phyloP scores from a whole-genome alignment of 2,797 vertebrate species.

The Hirundo rustica region DNA sequence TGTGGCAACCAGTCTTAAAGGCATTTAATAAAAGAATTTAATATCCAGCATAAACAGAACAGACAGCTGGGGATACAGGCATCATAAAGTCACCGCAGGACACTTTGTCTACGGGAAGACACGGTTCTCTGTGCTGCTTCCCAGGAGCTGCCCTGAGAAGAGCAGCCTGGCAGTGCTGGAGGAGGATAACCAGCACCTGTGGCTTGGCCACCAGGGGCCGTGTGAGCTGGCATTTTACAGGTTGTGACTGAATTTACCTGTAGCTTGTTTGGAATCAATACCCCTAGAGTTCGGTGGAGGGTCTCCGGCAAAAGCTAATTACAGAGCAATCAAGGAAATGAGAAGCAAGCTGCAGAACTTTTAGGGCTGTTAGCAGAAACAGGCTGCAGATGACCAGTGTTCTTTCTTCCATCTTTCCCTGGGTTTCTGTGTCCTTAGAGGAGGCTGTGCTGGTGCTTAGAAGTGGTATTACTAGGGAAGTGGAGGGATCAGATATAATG shows the following conservation, averaged over 20 bases:
- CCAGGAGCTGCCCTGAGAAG: not conserved
- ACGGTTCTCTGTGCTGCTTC: fast-evolving
- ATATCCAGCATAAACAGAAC: not conserved
- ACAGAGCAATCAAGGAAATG: not conserved
- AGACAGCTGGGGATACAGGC: not conserved
- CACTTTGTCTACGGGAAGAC: fast-evolving
- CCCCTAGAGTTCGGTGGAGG: not conserved
- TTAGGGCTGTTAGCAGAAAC: not conserved
- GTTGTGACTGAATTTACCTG: not conserved
- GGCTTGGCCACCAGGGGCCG: not conserved
- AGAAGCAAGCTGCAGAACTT: not conserved
- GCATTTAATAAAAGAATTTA: not conserved
- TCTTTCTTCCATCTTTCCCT: not conserved
- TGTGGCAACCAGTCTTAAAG: not conserved
- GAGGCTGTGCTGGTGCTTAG: not conserved
- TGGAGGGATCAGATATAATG: not conserved
- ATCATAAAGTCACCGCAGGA: not conserved
- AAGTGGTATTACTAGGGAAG: not conserved
- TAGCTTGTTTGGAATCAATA: fast-evolving
- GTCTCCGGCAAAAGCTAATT: not conserved
- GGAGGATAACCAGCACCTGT: fast-evolving
- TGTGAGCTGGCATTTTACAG: not conserved
- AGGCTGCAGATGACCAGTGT: not conserved
- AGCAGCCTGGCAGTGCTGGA: not conserved
- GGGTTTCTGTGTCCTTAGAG: not conserved